phyloP scores from a whole-genome alignment of 2,113 vertebrate species.

The Accipiter virgatus region DNA sequence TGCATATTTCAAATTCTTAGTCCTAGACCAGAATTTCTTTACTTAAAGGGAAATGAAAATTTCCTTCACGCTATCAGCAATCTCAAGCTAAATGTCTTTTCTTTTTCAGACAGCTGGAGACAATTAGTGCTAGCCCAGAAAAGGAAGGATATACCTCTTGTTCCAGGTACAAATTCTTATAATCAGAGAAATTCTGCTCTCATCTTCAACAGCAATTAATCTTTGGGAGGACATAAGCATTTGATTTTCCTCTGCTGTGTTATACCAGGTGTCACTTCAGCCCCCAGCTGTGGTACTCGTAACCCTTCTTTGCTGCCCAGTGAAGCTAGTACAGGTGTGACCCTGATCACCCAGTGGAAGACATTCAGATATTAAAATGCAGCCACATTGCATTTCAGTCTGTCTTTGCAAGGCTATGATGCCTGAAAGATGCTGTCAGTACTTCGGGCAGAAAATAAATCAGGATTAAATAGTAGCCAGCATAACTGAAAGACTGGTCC shows the following conservation, averaged over 20 bases:
- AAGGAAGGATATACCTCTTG: not conserved
- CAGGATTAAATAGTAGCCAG: not conserved
- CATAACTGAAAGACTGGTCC: not conserved
- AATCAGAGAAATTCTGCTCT: not conserved
- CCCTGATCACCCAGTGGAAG: not conserved
- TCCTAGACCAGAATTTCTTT: not conserved
- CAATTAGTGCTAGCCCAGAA: not conserved
- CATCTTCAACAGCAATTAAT: not conserved
- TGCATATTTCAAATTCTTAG: not conserved
- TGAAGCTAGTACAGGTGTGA: not conserved
- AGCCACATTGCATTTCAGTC: not conserved
- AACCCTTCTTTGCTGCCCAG: not conserved
- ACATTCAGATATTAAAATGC: not conserved
- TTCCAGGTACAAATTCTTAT: not conserved
- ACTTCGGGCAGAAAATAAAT: not conserved
- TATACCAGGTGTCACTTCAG: not conserved
- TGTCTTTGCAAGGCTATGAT: not conserved
- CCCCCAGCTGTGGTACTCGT: rapidly evolving
- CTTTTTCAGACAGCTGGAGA: not conserved
- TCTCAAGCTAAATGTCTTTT: not conserved
- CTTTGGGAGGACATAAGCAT: not conserved
- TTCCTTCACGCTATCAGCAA: not conserved
- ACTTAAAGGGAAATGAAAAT: not conserved
- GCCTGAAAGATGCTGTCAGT: not conserved
- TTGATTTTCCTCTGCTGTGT: not conserved